These are phyloP conservation scores for Pontoporia blainvillei DNA, from an alignment of 2,113 vertebrate genomes.

Conservation along the genomic window DNA sequence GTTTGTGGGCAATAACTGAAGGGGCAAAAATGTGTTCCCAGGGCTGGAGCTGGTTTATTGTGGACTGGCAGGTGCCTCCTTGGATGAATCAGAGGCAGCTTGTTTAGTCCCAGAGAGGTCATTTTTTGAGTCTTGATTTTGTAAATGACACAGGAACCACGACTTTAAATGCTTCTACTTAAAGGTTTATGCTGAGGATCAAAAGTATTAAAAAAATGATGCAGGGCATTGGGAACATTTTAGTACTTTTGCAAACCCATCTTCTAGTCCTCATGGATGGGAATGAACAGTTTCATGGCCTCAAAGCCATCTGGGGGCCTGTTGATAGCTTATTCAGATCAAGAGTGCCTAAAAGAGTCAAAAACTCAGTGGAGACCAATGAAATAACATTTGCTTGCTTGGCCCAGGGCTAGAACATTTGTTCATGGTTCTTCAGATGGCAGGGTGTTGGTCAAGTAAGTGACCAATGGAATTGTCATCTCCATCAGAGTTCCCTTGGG, in stretches of 20 bases:
- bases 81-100: neutral
- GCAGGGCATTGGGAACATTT: neutral
- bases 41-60: neutral
- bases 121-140: slow-evolving; percentile 18
- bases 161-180: neutral
- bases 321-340: neutral
- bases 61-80: neutral
- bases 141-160: neutral
- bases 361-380: neutral
- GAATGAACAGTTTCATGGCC: neutral
- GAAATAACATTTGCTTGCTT: neutral
- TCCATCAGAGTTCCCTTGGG: neutral
- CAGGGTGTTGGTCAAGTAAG: neutral
- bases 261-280: neutral
- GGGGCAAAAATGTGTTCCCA: neutral
- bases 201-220: neutral
- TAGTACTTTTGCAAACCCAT: neutral
- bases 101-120: neutral
- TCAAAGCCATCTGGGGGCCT: neutral
- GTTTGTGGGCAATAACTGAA: neutral
- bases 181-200: neutral
- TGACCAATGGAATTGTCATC: neutral
- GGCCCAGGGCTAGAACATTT: neutral
- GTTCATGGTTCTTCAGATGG: neutral
- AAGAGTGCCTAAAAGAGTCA: neutral